Evolutionary conservation across 2,888 invertebrate genomes (phyloP).

Genomic region (Oligia latruncula): DNA sequence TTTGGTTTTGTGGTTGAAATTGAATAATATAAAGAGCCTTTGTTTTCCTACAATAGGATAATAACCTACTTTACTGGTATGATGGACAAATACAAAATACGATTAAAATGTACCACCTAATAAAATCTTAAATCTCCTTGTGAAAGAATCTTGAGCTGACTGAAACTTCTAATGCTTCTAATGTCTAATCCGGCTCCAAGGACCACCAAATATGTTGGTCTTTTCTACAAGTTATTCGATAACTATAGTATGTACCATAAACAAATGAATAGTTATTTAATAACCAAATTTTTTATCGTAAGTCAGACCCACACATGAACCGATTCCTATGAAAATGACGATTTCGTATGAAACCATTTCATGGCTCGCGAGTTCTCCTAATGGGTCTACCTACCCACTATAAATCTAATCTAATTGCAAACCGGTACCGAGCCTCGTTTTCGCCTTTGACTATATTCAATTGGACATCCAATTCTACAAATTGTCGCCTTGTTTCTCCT

Average conservation of each 20-base stretch:
- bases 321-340: conserved; percentile 5
- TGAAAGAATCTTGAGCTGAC: not conserved
- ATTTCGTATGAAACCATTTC: conserved; percentile 10
- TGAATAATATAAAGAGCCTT: not conserved
- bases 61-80: not conserved
- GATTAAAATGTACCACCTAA: not conserved
- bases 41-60: not conserved
- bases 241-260: not conserved
- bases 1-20: conserved; percentile 2
- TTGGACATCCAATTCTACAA: conserved; percentile 33
- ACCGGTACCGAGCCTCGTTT: not conserved
- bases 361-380: not conserved
- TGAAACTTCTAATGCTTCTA: not conserved
- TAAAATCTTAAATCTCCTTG: not conserved
- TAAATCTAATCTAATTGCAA: conserved; percentile 34
- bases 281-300: not conserved
- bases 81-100: not conserved
- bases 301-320: not conserved
- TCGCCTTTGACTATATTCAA: conserved; percentile 41
- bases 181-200: conserved; percentile 15
- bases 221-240: not conserved
- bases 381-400: conserved; percentile 3
- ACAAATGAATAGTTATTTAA: not conserved
- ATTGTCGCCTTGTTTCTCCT: conserved; percentile 30
- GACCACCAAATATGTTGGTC: not conserved